Percentiles rank a stretch among this genome's conserved stretches.
These are phyloP conservation scores for Cantharis rufa DNA, from an alignment of 2,888 invertebrate species.

Conservation along the genomic window DNA sequence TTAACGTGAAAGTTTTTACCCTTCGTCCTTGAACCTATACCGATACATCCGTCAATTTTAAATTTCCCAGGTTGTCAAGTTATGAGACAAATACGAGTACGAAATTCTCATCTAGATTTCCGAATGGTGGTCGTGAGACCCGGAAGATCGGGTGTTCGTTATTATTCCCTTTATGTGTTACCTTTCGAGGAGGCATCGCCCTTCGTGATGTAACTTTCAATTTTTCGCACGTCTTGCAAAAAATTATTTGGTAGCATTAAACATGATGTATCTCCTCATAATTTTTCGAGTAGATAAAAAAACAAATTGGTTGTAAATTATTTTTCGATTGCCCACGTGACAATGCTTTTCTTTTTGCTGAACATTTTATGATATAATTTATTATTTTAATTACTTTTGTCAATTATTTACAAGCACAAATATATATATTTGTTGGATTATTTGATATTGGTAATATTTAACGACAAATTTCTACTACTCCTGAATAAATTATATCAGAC, in stretches of 20 bases:
- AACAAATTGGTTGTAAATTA: neutral
- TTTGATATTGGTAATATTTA: neutral
- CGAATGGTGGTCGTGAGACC: constrained; percentile 29
- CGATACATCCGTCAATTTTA: constrained; percentile 13
- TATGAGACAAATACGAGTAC: constrained; percentile 28
- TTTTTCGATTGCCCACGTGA: neutral
- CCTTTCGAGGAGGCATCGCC: constrained; percentile 18
- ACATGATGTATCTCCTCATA: neutral
- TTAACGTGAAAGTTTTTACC: constrained; percentile 19
- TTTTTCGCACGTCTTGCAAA: constrained; percentile 20
- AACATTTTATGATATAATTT: neutral
- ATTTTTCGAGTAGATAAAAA: neutral
- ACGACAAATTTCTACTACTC: constrained; percentile 6
- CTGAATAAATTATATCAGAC: constrained; percentile 11
- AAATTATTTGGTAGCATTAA: constrained; percentile 4
- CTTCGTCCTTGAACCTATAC: constrained; percentile 15
- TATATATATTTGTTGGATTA: neutral
- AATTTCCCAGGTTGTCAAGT: constrained; percentile 19
- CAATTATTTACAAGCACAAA: neutral
- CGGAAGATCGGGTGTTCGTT: constrained; percentile 31
- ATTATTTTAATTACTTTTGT: neutral
- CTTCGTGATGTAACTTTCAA: constrained; percentile 22
- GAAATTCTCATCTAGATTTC: constrained; percentile 29
- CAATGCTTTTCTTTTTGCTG: neutral
- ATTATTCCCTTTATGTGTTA: constrained; percentile 28